A percentile compares a stretch with the other conserved stretches of the same genome.
Conservation (phyloP, 2,113 vertebrate species). For the Cinclus mexicanus region DNA sequence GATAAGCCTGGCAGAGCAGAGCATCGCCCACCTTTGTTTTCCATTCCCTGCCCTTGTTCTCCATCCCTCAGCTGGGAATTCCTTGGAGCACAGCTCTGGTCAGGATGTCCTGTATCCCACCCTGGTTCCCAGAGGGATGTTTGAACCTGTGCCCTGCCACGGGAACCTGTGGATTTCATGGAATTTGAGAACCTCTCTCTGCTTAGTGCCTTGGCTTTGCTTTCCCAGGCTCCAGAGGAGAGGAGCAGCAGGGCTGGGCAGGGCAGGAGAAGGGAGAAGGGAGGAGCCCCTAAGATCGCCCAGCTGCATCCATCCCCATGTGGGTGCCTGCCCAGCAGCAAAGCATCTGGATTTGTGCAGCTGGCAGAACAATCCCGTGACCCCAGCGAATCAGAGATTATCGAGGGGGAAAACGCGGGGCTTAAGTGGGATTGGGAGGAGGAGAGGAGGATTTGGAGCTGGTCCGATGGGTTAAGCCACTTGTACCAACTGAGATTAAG, state of each 20-base stretch:
- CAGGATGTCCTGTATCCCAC: neutral
- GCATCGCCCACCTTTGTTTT: neutral
- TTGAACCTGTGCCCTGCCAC: fast-evolving
- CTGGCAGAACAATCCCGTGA: constrained; percentile 31
- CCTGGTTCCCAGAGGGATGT: neutral
- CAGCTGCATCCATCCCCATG: neutral
- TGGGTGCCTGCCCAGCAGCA: neutral
- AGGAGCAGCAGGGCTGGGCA: neutral
- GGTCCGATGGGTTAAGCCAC: constrained; percentile 53
- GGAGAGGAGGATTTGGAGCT: constrained; percentile 40
- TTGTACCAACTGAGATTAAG: constrained; percentile 30
- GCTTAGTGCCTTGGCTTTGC: fast-evolving
- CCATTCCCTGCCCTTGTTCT: neutral
- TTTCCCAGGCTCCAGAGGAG: neutral
- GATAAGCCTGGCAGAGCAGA: neutral
- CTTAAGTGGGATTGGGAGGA: constrained; percentile 44
- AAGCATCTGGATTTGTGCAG: neutral
- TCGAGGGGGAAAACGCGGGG: neutral
- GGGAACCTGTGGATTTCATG: neutral
- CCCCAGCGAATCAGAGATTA: constrained; percentile 28
- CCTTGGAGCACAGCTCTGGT: neutral
- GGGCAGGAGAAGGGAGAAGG: neutral
- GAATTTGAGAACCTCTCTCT: neutral
- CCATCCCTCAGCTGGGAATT: neutral
- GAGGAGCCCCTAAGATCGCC: neutral